phyloP scores from a whole-genome alignment of 2,888 invertebrate genomes.

The Synergus itoensis region DNA sequence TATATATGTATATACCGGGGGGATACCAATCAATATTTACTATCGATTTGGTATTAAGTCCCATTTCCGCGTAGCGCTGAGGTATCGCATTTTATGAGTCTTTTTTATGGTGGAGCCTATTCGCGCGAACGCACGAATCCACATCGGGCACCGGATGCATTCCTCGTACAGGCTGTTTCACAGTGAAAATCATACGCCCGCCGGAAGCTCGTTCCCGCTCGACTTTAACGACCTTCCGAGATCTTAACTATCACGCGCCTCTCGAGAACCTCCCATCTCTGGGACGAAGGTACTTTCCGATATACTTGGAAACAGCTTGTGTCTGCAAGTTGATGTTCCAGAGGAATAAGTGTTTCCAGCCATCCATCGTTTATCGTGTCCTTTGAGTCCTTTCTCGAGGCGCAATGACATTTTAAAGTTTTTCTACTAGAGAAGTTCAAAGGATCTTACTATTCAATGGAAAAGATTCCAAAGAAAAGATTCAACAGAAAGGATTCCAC shows the following conservation, averaged over 20 bases:
- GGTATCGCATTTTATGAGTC: slow-evolving; percentile 55
- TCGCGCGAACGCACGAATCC: slow-evolving; percentile 41
- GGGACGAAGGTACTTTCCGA: slow-evolving; percentile 47
- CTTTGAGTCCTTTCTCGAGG: not conserved
- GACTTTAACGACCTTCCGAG: slow-evolving; percentile 34
- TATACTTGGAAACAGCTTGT: slow-evolving; percentile 44
- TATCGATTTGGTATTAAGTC: slow-evolving; percentile 58
- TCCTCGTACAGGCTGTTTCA: slow-evolving; percentile 36
- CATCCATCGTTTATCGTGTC: not conserved
- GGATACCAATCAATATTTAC: slow-evolving; percentile 54
- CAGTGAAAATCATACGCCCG: slow-evolving; percentile 41
- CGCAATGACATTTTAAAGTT: not conserved
- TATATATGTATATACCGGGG: slow-evolving; percentile 40
- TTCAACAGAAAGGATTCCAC: not conserved
- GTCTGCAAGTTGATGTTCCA: not conserved
- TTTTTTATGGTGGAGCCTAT: slow-evolving; percentile 51
- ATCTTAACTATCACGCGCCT: slow-evolving; percentile 39
- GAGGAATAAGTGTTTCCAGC: not conserved
- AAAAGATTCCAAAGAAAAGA: not conserved
- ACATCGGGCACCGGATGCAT: slow-evolving; percentile 11
- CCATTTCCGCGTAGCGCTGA: slow-evolving; percentile 51
- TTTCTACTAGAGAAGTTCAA: not conserved
- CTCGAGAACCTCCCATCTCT: slow-evolving; percentile 17
- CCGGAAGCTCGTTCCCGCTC: slow-evolving; percentile 42
- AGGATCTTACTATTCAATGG: not conserved